phyloP scores from a whole-genome alignment of 2,113 vertebrate genomes.

The Pseudorhombus dupliciocellatus region DNA sequence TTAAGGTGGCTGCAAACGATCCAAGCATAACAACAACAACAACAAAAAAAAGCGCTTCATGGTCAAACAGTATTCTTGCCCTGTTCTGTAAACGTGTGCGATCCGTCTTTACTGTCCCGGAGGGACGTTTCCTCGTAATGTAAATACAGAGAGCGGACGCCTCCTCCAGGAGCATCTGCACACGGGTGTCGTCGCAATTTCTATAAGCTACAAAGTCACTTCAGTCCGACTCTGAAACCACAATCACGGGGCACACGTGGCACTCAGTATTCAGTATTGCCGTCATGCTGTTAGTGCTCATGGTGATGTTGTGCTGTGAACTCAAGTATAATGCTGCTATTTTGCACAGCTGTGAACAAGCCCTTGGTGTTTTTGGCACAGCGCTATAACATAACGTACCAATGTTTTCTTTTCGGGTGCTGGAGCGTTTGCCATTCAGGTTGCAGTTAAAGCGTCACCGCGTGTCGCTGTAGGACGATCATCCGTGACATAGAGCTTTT shows the following conservation, averaged over 20 bases:
- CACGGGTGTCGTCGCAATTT: constrained; percentile 37
- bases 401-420: constrained; percentile 42
- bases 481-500: constrained; percentile 42
- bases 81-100: constrained; percentile 47
- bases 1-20: constrained; percentile 27
- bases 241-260: constrained; percentile 24
- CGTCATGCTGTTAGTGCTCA: constrained; percentile 26
- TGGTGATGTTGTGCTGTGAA: constrained; percentile 64
- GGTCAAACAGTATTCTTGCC: constrained; percentile 34
- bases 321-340: constrained; percentile 68
- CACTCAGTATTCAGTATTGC: constrained; percentile 33
- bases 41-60: constrained; percentile 30
- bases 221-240: constrained; percentile 44
- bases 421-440: constrained; percentile 53
- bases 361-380: constrained; percentile 71
- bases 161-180: constrained; percentile 36
- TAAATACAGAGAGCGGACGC: constrained; percentile 44
- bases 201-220: constrained; percentile 51
- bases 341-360: constrained; percentile 79
- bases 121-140: constrained; percentile 23
- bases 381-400: constrained; percentile 45
- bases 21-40: constrained; percentile 25
- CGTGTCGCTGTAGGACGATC: constrained; percentile 38
- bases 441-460: constrained; percentile 39
- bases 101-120: constrained; percentile 16